Percentiles rank a stretch among this genome's conserved stretches.
Evolutionary conservation across 2,113 vertebrate species (phyloP).

Genomic region (Cephalopterus ornatus): DNA sequence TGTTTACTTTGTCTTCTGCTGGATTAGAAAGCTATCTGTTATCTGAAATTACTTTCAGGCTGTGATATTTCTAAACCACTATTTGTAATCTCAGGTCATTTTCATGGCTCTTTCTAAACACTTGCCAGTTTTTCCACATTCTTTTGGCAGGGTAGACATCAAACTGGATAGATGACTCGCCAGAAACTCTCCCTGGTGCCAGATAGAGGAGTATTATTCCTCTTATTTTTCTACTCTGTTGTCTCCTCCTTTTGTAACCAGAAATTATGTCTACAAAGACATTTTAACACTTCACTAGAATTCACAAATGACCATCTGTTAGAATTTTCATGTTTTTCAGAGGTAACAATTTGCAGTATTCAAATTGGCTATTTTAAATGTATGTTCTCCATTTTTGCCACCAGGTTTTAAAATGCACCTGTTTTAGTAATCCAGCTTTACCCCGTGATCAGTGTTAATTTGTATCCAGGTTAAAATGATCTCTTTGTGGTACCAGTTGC

Average conservation of each 20-base stretch:
- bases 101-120: neutral
- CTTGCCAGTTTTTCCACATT: neutral
- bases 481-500: neutral
- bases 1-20: neutral
- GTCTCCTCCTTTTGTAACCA: neutral
- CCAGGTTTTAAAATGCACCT: neutral
- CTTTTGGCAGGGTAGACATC: neutral
- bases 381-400: neutral
- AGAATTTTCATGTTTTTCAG: neutral
- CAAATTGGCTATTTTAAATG: neutral
- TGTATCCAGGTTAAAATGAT: neutral
- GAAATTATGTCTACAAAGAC: neutral
- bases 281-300: neutral
- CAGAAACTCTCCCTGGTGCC: neutral
- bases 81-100: neutral
- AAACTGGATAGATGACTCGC: neutral
- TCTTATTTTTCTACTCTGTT: neutral
- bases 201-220: neutral
- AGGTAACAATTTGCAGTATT: neutral
- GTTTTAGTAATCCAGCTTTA: neutral
- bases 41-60: neutral
- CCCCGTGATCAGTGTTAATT: neutral
- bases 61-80: neutral
- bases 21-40: neutral
- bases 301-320: neutral